These are phyloP conservation scores for Aphelinus certus DNA, from an alignment of 1,140 invertebrate genomes.

Conservation along the genomic window DNA sequence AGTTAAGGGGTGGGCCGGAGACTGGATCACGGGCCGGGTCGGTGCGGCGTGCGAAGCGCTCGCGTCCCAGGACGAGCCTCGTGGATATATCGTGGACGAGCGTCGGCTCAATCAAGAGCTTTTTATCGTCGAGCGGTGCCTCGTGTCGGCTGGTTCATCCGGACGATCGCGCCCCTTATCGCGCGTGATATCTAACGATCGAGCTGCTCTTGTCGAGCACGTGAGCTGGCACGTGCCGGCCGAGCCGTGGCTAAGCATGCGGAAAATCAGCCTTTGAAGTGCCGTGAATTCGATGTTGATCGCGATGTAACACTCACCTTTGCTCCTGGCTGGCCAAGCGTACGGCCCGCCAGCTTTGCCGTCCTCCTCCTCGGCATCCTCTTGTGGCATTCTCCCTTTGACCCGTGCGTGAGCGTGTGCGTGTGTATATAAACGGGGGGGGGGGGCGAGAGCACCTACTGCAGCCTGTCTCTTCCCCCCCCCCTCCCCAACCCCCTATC, in stretches of 20 bases:
- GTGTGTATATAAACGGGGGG: too few species aligned
- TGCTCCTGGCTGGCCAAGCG: not conserved
- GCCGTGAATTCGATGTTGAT: conserved; percentile 44
- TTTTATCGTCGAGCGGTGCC: not conserved
- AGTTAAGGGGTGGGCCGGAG: not conserved
- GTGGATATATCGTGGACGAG: not conserved
- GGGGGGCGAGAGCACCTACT: too few species aligned
- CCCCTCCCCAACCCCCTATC: not conserved
- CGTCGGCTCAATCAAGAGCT: not conserved
- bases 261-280: conserved; percentile 57
- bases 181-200: conserved; percentile 4
- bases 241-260: conserved; percentile 43
- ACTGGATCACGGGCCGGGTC: not conserved
- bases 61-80: conserved; percentile 35
- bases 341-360: too few species aligned
- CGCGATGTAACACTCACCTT: conserved; percentile 51
- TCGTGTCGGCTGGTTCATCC: conserved; percentile 10
- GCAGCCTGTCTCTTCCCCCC: too few species aligned
- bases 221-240: conserved; percentile 43
- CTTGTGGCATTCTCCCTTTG: not conserved
- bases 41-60: conserved; percentile 32
- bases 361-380: too few species aligned
- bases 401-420: not conserved
- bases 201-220: conserved; percentile 17
- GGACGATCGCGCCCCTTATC: not conserved